These are phyloP conservation scores for Rhopalosiphum nymphaeae DNA, from an alignment of 2,888 invertebrate species.

Conservation along the genomic window DNA sequence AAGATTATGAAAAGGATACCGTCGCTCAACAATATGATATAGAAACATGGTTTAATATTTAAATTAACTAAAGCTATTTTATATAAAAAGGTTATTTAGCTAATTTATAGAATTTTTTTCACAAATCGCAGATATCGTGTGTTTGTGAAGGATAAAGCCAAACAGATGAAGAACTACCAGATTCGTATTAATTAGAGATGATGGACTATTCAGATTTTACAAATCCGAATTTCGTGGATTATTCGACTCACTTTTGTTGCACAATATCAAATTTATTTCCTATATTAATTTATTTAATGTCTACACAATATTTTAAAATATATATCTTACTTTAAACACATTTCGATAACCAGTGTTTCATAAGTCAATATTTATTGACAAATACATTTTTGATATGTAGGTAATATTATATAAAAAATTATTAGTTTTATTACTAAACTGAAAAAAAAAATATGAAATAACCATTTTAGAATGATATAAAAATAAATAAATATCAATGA, in stretches of 20 bases:
- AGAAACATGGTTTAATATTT: neutral
- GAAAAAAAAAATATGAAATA: neutral
- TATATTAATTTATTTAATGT: too few relatives aligned
- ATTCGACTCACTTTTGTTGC: too few relatives aligned
- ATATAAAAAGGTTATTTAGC: neutral
- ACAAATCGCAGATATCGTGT: neutral
- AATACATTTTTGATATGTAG: neutral
- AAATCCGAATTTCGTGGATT: too few relatives aligned
- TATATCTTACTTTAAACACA: neutral
- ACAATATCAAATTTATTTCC: too few relatives aligned
- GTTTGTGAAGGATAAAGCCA: neutral
- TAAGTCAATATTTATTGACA: neutral
- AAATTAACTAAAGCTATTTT: neutral
- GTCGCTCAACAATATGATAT: too few relatives aligned
- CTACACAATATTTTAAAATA: too few relatives aligned
- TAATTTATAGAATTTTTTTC: neutral
- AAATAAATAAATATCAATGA: neutral
- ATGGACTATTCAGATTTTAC: too few relatives aligned
- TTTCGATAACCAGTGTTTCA: neutral
- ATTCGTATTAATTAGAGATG: too few relatives aligned
- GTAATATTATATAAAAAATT: neutral
- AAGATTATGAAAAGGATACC: too few relatives aligned
- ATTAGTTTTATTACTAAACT: neutral
- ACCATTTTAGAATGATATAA: neutral
- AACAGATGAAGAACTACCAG: neutral